Percentiles rank a stretch among this genome's conserved stretches.
These are phyloP conservation scores for Eupleurogrammus muticus DNA, from an alignment of 2,797 vertebrate species.

Conservation along the genomic window DNA sequence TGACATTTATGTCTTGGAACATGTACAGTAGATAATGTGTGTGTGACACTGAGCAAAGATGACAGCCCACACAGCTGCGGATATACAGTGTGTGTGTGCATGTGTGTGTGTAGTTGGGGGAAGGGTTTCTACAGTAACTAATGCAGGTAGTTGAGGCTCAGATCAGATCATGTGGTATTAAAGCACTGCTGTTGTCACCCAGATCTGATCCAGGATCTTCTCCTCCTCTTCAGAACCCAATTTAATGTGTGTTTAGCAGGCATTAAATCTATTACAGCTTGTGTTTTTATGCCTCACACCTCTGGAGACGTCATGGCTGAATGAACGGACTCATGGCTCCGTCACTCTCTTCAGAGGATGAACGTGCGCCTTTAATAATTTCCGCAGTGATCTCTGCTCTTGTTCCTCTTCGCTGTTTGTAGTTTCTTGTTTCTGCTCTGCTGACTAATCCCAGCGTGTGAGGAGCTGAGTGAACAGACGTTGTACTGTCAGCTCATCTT, in stretches of 20 bases:
- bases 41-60: constrained; percentile 24
- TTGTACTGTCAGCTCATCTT: too few species aligned
- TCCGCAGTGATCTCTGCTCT: too few species aligned
- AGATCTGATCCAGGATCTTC: constrained; percentile 1
- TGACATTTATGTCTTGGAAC: constrained; percentile 26
- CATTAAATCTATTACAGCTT: too few species aligned
- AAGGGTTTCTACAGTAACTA: constrained; percentile 8
- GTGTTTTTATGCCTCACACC: too few species aligned
- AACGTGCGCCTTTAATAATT: too few species aligned
- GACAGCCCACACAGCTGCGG: constrained; percentile 22
- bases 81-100: not conserved
- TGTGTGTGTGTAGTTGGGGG: constrained; percentile 1
- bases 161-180: not conserved
- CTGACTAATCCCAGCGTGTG: too few species aligned
- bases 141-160: constrained; percentile 1
- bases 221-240: constrained; percentile 7
- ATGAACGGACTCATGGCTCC: too few species aligned
- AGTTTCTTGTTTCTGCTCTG: too few species aligned
- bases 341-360: too few species aligned
- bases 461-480: too few species aligned
- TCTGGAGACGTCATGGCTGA: too few species aligned
- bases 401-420: too few species aligned
- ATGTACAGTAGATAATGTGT: constrained; percentile 12
- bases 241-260: not conserved
- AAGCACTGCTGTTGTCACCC: not conserved